A percentile compares a stretch with the other conserved stretches of the same genome.
These are phyloP conservation scores for Sprattus sprattus DNA, from an alignment of 2,113 vertebrate genomes.

Conservation along the genomic window DNA sequence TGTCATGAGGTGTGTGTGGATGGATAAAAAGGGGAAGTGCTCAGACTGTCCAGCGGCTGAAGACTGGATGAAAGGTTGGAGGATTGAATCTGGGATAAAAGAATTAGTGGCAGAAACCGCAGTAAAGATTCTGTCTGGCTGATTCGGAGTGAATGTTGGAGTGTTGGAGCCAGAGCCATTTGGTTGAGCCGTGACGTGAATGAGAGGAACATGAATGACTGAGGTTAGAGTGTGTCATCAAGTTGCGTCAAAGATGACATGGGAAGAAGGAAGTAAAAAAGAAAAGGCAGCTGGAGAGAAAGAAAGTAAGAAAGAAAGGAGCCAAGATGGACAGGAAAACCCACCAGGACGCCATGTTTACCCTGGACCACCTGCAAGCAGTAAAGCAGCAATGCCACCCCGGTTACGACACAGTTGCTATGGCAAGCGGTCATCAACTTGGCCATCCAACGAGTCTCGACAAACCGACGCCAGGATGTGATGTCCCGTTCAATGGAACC, in stretches of 20 bases:
- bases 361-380: constrained; percentile 11
- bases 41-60: background rate
- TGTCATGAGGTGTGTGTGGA: too few species aligned
- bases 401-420: background rate
- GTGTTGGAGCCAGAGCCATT: background rate
- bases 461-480: constrained; percentile 11
- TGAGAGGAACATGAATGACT: background rate
- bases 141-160: background rate
- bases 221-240: constrained; percentile 1
- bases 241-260: constrained; percentile 5
- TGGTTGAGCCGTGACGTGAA: background rate
- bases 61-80: background rate
- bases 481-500: background rate
- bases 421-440: constrained; percentile 8
- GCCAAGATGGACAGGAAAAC: background rate
- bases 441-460: constrained; percentile 5
- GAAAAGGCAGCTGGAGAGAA: background rate
- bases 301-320: background rate
- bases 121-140: background rate
- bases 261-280: background rate
- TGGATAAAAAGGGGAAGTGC: too few species aligned
- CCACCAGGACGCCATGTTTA: constrained; percentile 11
- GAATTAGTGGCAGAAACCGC: too few species aligned
- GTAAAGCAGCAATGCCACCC: background rate
- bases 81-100: background rate